Percentiles rank a stretch among this genome's conserved stretches.
These are phyloP conservation scores for Timema podura DNA, from an alignment of 2,888 invertebrate genomes.

Conservation along the genomic window DNA sequence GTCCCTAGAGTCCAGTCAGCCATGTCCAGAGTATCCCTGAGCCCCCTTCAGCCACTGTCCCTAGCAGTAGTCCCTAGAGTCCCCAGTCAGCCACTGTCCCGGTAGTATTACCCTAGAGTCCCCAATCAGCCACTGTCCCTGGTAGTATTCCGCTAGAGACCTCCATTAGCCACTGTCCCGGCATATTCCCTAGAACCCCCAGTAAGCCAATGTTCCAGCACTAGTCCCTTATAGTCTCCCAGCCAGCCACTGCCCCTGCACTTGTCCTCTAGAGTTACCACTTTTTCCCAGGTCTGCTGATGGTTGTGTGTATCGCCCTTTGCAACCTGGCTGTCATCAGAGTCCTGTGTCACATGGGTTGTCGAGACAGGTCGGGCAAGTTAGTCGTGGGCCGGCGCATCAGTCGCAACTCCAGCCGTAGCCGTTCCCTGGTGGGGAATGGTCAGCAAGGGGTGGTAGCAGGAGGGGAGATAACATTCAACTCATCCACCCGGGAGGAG, in stretches of 20 bases:
- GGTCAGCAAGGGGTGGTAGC: background rate
- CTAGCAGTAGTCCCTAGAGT: background rate
- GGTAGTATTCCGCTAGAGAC: too few relatives aligned
- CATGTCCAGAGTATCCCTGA: too few relatives aligned
- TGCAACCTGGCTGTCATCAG: slow-evolving; percentile 80
- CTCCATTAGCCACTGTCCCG: background rate
- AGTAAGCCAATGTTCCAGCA: background rate
- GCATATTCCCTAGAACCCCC: background rate
- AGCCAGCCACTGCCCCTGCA: background rate
- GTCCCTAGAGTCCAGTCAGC: too few relatives aligned
- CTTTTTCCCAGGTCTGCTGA: slow-evolving; percentile 57
- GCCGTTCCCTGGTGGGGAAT: slow-evolving; percentile 17
- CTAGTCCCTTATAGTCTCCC: background rate
- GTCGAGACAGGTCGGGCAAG: slow-evolving; percentile 30
- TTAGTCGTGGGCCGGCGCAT: slow-evolving; percentile 27
- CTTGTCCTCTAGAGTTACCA: background rate
- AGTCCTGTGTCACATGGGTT: slow-evolving; percentile 60
- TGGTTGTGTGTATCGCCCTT: slow-evolving; percentile 71
- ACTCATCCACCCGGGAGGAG: slow-evolving; percentile 69
- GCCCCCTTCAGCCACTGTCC: too few relatives aligned
- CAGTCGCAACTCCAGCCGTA: slow-evolving; percentile 24
- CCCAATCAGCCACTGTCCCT: background rate
- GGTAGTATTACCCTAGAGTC: background rate
- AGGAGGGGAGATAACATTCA: slow-evolving; percentile 29
- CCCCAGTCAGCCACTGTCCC: background rate